phyloP scores from a whole-genome alignment of 2,888 invertebrate species.

The Pammene aurita region DNA sequence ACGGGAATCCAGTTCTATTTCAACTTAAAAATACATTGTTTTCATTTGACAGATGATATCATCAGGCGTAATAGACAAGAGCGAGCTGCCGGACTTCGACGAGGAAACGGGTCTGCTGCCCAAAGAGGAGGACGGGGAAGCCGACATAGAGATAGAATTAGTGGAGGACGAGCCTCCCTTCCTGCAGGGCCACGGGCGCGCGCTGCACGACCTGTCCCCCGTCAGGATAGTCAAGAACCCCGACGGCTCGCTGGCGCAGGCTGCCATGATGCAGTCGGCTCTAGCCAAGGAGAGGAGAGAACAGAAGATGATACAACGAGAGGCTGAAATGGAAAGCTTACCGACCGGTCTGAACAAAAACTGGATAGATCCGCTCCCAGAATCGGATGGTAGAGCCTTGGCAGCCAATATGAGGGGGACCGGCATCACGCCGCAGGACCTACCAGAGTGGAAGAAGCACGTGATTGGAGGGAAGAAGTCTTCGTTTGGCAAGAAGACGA shows the following conservation, averaged over 20 bases:
- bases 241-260: conserved; percentile 98
- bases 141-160: conserved; percentile 99
- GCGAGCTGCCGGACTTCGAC: conserved; percentile 98
- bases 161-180: conserved; percentile 99
- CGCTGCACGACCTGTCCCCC: conserved; percentile 95
- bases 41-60: conserved; percentile 89
- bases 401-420: conserved; percentile 93
- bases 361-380: conserved; percentile 98
- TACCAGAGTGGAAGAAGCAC: conserved; percentile 99
- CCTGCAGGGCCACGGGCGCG: conserved; percentile 95
- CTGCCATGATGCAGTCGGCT: conserved; percentile 99
- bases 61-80: conserved; percentile 95
- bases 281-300: conserved; percentile 98
- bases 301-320: conserved; percentile 97
- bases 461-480: conserved; percentile 99
- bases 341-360: conserved; percentile 93
- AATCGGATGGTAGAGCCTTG: conserved; percentile 87
- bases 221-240: conserved; percentile 99
- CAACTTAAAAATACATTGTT: background rate
- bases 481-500: conserved; percentile 98
- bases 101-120: conserved; percentile 97
- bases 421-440: conserved; percentile 92
- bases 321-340: conserved; percentile 93
- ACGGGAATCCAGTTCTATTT: no score
- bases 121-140: conserved; percentile 96